phyloP scores from a whole-genome alignment of 2,113 vertebrate genomes.

The Parus major region DNA sequence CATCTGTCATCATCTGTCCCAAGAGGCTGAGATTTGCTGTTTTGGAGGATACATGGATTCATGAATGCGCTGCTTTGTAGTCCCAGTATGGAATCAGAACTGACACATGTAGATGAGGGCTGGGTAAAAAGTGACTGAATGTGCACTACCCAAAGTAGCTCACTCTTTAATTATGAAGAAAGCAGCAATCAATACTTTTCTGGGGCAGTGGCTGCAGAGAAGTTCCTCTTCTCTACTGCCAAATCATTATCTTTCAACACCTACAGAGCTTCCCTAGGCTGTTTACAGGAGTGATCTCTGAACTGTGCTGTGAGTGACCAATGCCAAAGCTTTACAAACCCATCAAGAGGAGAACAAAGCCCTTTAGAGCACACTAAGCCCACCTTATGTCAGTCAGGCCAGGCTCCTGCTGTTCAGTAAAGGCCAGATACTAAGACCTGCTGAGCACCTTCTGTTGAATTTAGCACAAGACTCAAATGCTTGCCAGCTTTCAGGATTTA shows the following conservation, averaged over 20 bases:
- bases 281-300: background rate
- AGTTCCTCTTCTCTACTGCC: background rate
- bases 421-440: background rate
- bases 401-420: background rate
- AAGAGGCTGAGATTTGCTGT: background rate
- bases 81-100: fast-evolving
- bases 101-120: background rate
- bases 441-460: background rate
- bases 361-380: background rate
- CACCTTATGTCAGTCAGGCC: background rate
- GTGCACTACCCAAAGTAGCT: background rate
- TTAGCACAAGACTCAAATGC: background rate
- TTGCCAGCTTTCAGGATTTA: background rate
- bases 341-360: background rate
- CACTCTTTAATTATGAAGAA: background rate
- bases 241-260: background rate
- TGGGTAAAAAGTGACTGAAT: background rate
- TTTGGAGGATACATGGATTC: background rate
- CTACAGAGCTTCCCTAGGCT: background rate
- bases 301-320: background rate
- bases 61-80: background rate
- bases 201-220: background rate
- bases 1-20: background rate
- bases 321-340: background rate
- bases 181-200: background rate